phyloP scores from a whole-genome alignment of 2,797 vertebrate genomes.

The Molossus molossus region DNA sequence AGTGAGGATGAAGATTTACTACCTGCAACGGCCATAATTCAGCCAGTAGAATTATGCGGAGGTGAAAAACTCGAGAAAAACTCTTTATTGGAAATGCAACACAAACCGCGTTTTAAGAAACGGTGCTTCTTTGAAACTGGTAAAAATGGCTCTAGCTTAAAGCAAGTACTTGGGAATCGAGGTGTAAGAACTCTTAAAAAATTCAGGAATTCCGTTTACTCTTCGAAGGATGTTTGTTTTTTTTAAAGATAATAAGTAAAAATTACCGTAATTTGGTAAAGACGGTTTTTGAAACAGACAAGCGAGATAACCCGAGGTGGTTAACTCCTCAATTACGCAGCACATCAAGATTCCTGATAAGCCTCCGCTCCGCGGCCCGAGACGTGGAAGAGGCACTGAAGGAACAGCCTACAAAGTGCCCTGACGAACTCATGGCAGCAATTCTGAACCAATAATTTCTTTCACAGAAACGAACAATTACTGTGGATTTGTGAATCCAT shows the following conservation, averaged over 20 bases:
- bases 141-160: conserved; percentile 42
- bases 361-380: background rate
- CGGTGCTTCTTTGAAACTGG: conserved; percentile 3
- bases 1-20: conserved; percentile 57
- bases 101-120: conserved; percentile 57
- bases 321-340: background rate
- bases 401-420: background rate
- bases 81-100: conserved; percentile 56
- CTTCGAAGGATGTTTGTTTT: background rate
- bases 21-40: conserved; percentile 69
- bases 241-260: background rate
- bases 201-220: conserved; percentile 44
- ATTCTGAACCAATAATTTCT: conserved; percentile 46
- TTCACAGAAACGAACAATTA: conserved; percentile 63
- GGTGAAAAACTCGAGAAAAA: conserved; percentile 51
- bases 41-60: conserved; percentile 63
- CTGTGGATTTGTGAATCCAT: conserved; percentile 52
- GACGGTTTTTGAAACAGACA: conserved; percentile 3
- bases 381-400: background rate
- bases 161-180: background rate
- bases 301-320: background rate
- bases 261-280: background rate
- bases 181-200: background rate
- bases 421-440: background rate
- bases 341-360: background rate